Evolutionary conservation across 2,113 vertebrate species (phyloP).

Genomic region (Ginglymostoma cirratum): DNA sequence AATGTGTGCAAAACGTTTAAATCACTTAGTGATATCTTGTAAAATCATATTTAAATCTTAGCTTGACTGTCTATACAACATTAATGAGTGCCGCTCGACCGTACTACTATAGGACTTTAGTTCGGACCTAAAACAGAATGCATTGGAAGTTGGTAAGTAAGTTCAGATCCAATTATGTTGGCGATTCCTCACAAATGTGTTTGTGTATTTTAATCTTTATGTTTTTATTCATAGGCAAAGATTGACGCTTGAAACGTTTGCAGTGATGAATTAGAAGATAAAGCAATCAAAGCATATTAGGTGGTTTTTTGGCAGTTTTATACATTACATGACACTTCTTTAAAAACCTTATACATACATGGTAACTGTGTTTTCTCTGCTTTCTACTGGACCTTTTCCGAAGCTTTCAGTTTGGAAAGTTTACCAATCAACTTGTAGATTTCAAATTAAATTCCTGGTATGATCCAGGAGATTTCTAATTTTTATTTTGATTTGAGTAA

Average conservation of each 20-base stretch:
- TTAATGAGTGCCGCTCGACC: conserved; percentile 61
- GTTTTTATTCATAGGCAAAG: neutral
- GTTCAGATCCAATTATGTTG: neutral
- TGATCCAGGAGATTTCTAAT: neutral
- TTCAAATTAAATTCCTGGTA: neutral
- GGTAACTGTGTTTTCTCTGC: neutral
- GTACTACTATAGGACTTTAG: conserved; percentile 49
- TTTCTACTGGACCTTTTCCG: neutral
- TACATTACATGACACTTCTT: neutral
- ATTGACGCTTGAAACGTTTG: no score
- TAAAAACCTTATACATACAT: neutral
- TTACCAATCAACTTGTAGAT: neutral
- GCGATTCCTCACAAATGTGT: neutral
- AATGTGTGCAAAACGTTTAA: neutral
- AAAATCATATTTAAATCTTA: conserved; percentile 41
- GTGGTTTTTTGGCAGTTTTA: no score
- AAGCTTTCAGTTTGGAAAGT: neutral
- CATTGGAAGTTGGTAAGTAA: neutral
- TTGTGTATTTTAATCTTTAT: neutral
- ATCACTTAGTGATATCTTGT: neutral
- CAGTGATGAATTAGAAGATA: neutral
- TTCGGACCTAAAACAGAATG: neutral
- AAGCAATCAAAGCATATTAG: neutral
- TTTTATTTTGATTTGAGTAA: neutral
- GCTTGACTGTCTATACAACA: conserved; percentile 62